Base-by-base conservation (phyloP, 1,140 invertebrate genomes). In the Camponotus vicinus region DNA sequence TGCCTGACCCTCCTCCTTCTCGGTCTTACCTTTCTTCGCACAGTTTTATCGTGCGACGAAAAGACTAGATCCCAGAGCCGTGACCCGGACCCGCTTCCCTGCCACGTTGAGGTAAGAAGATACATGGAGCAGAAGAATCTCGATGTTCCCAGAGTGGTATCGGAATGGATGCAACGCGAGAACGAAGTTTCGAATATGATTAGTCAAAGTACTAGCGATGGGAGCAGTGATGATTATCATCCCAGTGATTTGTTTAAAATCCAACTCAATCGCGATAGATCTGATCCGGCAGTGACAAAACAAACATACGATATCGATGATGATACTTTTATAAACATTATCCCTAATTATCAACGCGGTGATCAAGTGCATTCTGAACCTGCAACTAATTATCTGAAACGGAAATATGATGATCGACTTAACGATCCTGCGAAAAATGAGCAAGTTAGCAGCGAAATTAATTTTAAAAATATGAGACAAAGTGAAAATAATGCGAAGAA, bases 1-100 rank as follows among this genome's bases (percentile, higher is more conserved):
- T 83, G 88, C 80, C 87, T 88, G 69, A 84, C 88, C 75, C 84
- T 92, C 8, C 75, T 94, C 59, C 83, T 93, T 63, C 73, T 92
- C 59, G 82, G 87, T 15, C 70, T 92, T 32, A 69, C 55, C 84
- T 85, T 75, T 49, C 75, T 90, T 15, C 71, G 76, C 69, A 59
- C 90, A 88, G 88, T 77, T 55, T 55, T 89, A 37, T 80, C 93
- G 57, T 89, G 78, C 69, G 83, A 87, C 76, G 86, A 88, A 78
- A 83, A 87, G 57, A 61, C 90, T 32, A 85, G 82, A 55, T 59
- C 78, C 27, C 84, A 79, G 71, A 88, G 59, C 34, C 84, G 76
- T 57, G 84, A 78, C 59, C 66, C 21, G 34, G 79, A 86, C 15
- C n/a, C 79, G n/a, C 27, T 80, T 87, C 78, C 85, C 66, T 8